Conservation (phyloP, 2,113 vertebrate genomes). For the Peromyscus californicus region DNA sequence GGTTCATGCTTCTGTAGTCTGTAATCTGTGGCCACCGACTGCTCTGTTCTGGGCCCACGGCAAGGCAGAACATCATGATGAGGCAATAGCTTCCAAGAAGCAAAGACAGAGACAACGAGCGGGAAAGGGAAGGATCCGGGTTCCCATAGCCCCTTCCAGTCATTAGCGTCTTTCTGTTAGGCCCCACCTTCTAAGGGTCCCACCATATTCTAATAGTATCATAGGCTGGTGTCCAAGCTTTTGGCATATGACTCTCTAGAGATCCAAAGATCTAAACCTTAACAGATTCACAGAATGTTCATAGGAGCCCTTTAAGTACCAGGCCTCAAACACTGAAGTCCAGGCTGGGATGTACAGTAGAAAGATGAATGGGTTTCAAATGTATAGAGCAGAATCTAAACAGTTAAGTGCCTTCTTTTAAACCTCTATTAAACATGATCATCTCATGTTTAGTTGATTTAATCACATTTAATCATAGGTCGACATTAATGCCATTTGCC, state of each 20-base stretch:
- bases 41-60: not conserved
- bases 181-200: not conserved
- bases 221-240: not conserved
- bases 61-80: not conserved
- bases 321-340: not conserved
- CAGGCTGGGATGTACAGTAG: not conserved
- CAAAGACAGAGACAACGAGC: not conserved
- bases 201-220: not conserved
- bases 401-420: slow-evolving; percentile 10
- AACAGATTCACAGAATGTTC: not conserved
- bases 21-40: not conserved
- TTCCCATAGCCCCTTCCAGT: not conserved
- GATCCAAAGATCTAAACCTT: not conserved
- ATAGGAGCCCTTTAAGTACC: not conserved
- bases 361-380: not conserved
- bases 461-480: not conserved
- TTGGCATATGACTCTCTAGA: not conserved
- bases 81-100: not conserved
- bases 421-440: not conserved
- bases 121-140: not conserved
- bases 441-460: not conserved
- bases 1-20: not conserved
- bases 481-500: not conserved
- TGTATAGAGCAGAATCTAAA: slow-evolving; percentile 21
- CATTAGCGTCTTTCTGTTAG: not conserved